Evolutionary conservation across 2,888 invertebrate species (phyloP), one percentile per base, ranked within the genome.

Genomic region (Agrotis ipsilon): DNA sequence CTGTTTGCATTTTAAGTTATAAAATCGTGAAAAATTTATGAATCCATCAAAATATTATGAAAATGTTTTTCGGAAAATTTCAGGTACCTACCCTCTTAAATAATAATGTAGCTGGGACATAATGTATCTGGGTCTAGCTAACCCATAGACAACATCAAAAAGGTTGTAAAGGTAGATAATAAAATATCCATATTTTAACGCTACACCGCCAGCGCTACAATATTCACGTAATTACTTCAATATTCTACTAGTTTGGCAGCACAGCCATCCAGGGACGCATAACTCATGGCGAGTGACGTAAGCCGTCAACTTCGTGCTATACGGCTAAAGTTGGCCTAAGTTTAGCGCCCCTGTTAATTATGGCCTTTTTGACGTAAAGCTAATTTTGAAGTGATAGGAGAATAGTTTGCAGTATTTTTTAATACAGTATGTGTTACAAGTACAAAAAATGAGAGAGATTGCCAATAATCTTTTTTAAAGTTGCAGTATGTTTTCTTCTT

Each of bases 331-430:
- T 61, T 74, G 19, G 18, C 59, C 43, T 52, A 32, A 55, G 59
- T 72, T 67, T 32, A 45, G 13, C 7, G 32, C 18, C 54, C 67
- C 48, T 45, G 67, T 67, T 73, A 55, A 74, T 74, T 74, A 74
- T 48, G 51, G 18, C 60, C 57, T 68, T 61, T 61, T 74, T 46
- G 48, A 61, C 46, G 51, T 48, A n/a, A 43, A 51, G 45, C 21
- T 46, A 46, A 60, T 67, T 73, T 68, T 49, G 39, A 63, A 63
- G 16, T 16, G 43, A 54, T 27, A 14, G 0, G n/a, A 45, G 21
- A n/a, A 32, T 43, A 7, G 21, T 7, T 21, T 21, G 4, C 32
- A 49, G 3, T 14, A 14, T 5, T 54, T 39, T 39, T 39, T 39
- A 11, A 5, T 39, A 39, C 11, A 2, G 39, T 39, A 11, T 39